Evolutionary conservation across 2,113 vertebrate genomes (phyloP).

Genomic region (Lathamus discolor): DNA sequence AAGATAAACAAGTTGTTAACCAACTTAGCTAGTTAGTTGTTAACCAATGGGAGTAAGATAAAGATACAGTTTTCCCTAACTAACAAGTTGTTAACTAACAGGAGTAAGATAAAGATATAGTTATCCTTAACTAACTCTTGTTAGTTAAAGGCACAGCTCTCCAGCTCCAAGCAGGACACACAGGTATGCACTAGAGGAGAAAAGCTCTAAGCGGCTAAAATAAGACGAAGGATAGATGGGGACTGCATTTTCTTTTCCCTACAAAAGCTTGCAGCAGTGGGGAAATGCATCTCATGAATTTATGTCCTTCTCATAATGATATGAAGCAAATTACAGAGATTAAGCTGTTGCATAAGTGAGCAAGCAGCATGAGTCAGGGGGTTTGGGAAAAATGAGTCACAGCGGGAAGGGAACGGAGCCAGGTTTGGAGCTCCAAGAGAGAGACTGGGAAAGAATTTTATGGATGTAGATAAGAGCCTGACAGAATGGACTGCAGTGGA

Average conservation of each 20-base stretch:
- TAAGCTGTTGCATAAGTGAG: conserved; percentile 79
- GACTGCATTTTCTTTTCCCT: background rate
- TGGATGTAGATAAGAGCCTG: conserved; percentile 45
- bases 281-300: conserved; percentile 42
- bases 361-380: conserved; percentile 78
- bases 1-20: background rate
- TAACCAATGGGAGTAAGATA: background rate
- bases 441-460: conserved; percentile 40
- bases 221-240: background rate
- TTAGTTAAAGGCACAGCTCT: background rate
- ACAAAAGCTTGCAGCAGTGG: background rate
- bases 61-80: too few species aligned
- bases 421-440: conserved; percentile 52
- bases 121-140: background rate
- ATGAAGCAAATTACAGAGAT: conserved; percentile 74
- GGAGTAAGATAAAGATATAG: background rate
- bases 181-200: background rate
- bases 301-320: conserved; percentile 67
- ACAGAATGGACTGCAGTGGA: background rate
- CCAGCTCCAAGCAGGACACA: background rate
- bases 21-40: background rate
- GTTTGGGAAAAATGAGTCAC: conserved; percentile 81
- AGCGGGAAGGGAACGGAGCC: conserved; percentile 44
- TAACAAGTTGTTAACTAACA: background rate
- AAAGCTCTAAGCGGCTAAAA: background rate